These are phyloP conservation scores for Dromaius novaehollandiae DNA, from an alignment of 2,113 vertebrate genomes.

Conservation along the genomic window DNA sequence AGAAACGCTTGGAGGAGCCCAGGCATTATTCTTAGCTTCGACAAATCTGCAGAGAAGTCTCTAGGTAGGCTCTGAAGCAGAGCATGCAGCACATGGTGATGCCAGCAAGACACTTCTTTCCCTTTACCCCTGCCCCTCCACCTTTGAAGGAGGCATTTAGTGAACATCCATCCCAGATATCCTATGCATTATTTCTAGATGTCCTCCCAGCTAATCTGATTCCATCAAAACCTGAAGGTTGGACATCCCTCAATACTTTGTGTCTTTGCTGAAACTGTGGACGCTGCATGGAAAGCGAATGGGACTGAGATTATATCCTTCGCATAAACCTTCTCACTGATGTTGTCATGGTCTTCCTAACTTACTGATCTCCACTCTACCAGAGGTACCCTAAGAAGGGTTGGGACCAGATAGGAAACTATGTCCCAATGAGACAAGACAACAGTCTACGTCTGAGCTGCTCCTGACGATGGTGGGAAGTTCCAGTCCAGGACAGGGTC, in stretches of 20 bases:
- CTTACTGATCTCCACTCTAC: not conserved
- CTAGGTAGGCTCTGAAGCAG: not conserved
- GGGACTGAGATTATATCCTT: not conserved
- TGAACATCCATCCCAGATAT: not conserved
- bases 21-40: not conserved
- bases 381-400: not conserved
- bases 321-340: not conserved
- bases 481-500: not conserved
- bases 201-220: not conserved
- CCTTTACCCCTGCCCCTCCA: not conserved
- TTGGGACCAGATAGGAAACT: not conserved
- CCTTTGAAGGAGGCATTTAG: not conserved
- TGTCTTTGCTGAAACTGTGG: not conserved
- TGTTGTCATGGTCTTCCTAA: not conserved
- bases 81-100: not conserved
- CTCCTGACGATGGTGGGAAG: not conserved
- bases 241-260: not conserved
- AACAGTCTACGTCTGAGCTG: not conserved
- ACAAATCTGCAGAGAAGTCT: not conserved
- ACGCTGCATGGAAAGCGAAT: not conserved
- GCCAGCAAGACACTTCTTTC: not conserved
- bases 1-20: not conserved
- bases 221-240: not conserved
- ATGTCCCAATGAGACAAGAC: not conserved
- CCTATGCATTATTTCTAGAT: not conserved